Evolutionary conservation across 2,888 invertebrate species (phyloP).

Genomic region (Scaptomyza polygonia): DNA sequence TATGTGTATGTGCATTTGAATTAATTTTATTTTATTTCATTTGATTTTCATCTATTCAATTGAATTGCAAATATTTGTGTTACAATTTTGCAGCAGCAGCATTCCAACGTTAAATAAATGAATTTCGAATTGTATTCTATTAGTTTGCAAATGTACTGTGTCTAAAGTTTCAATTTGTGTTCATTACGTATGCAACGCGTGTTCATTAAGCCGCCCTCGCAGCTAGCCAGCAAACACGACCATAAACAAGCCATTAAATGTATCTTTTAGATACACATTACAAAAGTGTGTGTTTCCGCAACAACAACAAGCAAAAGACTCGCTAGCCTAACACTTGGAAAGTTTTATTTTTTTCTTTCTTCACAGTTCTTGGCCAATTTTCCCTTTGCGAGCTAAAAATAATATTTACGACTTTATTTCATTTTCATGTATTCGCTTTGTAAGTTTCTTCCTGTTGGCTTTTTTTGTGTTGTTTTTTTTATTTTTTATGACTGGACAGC

Average conservation of each 20-base stretch:
- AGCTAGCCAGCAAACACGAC: background rate
- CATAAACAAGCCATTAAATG: slow-evolving; percentile 42
- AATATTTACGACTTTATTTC: slow-evolving; percentile 70
- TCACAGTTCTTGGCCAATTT: slow-evolving; percentile 12
- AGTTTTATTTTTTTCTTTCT: slow-evolving; percentile 18
- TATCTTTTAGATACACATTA: slow-evolving; percentile 20
- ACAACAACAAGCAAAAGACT: slow-evolving; percentile 17
- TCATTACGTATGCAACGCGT: slow-evolving; percentile 46
- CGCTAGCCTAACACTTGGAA: slow-evolving; percentile 21
- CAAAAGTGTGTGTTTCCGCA: slow-evolving; percentile 31
- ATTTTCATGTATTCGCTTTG: slow-evolving; percentile 54
- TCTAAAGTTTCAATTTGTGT: slow-evolving; percentile 67
- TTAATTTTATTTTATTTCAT: slow-evolving; percentile 49
- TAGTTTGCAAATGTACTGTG: slow-evolving; percentile 56
- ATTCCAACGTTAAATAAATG: slow-evolving; percentile 61
- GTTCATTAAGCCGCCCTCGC: slow-evolving; percentile 51
- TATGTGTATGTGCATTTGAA: slow-evolving; percentile 17
- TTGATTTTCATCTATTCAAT: slow-evolving; percentile 57
- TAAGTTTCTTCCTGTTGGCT: slow-evolving; percentile 46
- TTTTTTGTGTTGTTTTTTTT: too few species aligned
- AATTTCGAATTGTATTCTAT: slow-evolving; percentile 65
- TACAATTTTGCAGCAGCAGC: slow-evolving; percentile 52
- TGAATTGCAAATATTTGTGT: slow-evolving; percentile 76
- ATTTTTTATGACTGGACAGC: slow-evolving; percentile 36
- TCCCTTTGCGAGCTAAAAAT: slow-evolving; percentile 58